phyloP scores from a whole-genome alignment of 2,888 invertebrate species.

The Ecdyonurus torrentis region DNA sequence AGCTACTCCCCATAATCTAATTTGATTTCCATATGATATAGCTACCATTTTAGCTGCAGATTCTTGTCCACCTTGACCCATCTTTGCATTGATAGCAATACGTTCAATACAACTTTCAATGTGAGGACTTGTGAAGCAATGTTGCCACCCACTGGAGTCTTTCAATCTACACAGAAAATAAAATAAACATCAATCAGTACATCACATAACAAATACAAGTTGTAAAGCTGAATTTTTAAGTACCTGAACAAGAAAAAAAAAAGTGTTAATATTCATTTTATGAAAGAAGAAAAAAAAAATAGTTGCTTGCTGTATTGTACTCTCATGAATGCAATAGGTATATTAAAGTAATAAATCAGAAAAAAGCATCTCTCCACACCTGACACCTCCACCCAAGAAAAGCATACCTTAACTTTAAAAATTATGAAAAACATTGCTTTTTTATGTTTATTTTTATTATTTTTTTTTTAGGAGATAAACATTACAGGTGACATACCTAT shows the following conservation, averaged over 20 bases:
- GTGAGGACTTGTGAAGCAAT: slow-evolving; percentile 83
- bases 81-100: slow-evolving; percentile 52
- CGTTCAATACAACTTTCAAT: slow-evolving; percentile 80
- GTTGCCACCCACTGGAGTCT: slow-evolving; percentile 93
- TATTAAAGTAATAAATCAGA: too few relatives aligned
- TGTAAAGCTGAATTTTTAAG: too few relatives aligned
- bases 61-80: slow-evolving; percentile 31
- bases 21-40: slow-evolving; percentile 58
- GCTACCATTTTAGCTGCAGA: slow-evolving; percentile 63
- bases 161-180: slow-evolving; percentile 49
- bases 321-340: not conserved
- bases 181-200: not conserved
- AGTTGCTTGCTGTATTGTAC: not conserved
- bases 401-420: too few relatives aligned
- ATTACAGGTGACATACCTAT: slow-evolving; percentile 39
- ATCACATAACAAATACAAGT: not conserved
- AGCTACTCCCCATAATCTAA: slow-evolving; percentile 61
- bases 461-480: too few relatives aligned
- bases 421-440: not conserved
- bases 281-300: too few relatives aligned
- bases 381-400: too few relatives aligned
- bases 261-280: too few relatives aligned
- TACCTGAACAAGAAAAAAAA: too few relatives aligned
- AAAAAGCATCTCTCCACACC: too few relatives aligned
- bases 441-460: not conserved